Conservation (phyloP, 2,797 vertebrate species). For the Crenichthys baileyi region DNA sequence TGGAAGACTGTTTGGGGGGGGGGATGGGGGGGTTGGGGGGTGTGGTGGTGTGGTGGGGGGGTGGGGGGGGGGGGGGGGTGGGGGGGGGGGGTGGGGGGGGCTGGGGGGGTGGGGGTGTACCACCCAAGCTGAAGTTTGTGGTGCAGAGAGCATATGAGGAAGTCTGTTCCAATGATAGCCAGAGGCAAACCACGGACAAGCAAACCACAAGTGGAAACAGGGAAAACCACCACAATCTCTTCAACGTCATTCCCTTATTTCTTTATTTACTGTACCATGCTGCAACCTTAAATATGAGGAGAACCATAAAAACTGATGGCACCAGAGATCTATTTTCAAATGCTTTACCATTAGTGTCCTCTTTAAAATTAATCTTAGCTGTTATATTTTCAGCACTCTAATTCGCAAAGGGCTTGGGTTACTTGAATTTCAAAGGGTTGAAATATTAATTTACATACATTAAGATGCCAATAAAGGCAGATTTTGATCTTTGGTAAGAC, state of each 20-base stretch:
- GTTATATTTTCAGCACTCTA: constrained; percentile 19
- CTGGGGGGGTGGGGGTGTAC: constrained; percentile 47
- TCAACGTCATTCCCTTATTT: constrained; percentile 68
- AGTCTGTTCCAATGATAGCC: constrained; percentile 58
- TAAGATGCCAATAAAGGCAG: constrained; percentile 4
- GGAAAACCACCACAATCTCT: constrained; percentile 65
- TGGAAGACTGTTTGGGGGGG: constrained; percentile 20
- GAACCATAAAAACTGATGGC: constrained; percentile 66
- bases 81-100: not conserved
- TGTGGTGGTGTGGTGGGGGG: too few species aligned
- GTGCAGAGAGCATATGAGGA: constrained; percentile 47
- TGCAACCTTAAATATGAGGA: constrained; percentile 71
- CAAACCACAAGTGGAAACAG: constrained; percentile 80
- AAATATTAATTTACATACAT: not conserved
- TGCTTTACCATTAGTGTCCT: constrained; percentile 40
- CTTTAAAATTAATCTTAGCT: constrained; percentile 32
- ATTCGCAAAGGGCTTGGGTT: not conserved
- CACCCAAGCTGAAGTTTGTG: constrained; percentile 66
- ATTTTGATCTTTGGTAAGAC: constrained; percentile 23
- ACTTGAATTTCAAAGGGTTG: not conserved
- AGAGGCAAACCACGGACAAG: constrained; percentile 65
- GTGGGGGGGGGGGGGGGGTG: too few species aligned
- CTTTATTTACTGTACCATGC: constrained; percentile 66
- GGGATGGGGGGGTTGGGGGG: not conserved
- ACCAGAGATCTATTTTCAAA: constrained; percentile 56